Percentiles rank a stretch among this genome's conserved stretches.
These are phyloP conservation scores for Epicampocera succincta DNA, from an alignment of 2,888 invertebrate genomes.

Conservation along the genomic window DNA sequence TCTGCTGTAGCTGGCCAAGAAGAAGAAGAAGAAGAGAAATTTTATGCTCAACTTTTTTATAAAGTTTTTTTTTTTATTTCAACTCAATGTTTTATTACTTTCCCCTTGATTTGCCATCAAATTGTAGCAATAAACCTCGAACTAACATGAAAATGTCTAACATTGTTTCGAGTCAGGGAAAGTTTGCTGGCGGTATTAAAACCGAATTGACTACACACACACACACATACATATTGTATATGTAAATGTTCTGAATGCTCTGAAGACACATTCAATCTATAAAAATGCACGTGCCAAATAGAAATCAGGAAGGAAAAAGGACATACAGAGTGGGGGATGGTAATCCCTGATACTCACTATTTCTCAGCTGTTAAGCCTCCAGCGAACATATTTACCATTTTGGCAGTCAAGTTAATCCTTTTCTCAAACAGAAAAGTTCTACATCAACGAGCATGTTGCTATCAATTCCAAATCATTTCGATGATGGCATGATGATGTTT, in stretches of 20 bases:
- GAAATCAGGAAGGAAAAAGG: neutral
- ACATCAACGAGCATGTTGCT: neutral
- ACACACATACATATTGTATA: neutral
- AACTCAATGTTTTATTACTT: conserved; percentile 6
- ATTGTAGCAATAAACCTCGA: conserved; percentile 18
- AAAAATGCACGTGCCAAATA: neutral
- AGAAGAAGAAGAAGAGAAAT: neutral
- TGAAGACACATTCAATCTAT: conserved; percentile 11
- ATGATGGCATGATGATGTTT: neutral
- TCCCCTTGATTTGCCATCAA: conserved; percentile 11
- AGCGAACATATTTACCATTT: conserved; percentile 4
- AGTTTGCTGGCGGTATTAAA: conserved; percentile 12
- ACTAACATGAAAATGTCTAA: neutral
- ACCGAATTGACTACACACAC: neutral
- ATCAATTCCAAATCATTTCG: neutral
- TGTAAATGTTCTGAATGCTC: neutral
- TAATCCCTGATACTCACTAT: neutral
- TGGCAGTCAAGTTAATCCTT: neutral
- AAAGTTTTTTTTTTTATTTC: neutral
- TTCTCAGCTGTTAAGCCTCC: neutral
- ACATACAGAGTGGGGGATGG: neutral
- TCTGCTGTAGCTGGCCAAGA: no score
- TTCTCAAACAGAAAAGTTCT: neutral
- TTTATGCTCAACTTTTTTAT: neutral
- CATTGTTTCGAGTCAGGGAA: neutral